Conservation (phyloP, 2,113 vertebrate genomes). For the Crotophaga sulcirostris region DNA sequence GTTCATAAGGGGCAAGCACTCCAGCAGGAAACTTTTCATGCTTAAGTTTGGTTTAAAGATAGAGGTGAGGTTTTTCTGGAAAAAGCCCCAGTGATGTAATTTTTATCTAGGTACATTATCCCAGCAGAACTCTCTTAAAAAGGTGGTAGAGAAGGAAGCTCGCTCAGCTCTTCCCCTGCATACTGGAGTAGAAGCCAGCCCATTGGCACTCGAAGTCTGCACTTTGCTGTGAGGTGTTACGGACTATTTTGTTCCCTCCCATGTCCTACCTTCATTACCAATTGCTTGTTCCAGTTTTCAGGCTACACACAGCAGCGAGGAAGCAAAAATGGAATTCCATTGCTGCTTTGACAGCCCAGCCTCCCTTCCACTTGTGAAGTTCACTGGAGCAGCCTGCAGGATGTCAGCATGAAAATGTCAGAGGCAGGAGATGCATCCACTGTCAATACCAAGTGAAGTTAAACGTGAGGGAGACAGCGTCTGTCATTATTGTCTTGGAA, state of each 20-base stretch:
- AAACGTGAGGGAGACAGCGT: rapidly evolving
- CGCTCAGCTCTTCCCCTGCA: not conserved
- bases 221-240: not conserved
- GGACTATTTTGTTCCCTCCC: not conserved
- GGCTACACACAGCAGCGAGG: too few relatives aligned
- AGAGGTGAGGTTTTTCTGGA: not conserved
- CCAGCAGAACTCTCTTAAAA: too few relatives aligned
- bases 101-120: not conserved
- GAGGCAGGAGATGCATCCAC: rapidly evolving
- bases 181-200: not conserved
- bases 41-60: not conserved
- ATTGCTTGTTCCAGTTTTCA: not conserved
- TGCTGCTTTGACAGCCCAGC: rapidly evolving
- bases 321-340: not conserved
- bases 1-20: rapidly evolving
- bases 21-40: not conserved
- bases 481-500: not conserved
- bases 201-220: rapidly evolving
- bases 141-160: too few relatives aligned
- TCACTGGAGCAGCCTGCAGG: not conserved
- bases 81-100: not conserved
- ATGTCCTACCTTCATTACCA: rapidly evolving
- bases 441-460: not conserved
- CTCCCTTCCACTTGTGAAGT: not conserved
- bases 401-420: not conserved